A percentile compares a stretch with the other conserved stretches of the same genome.
Conservation (phyloP, 2,888 invertebrate genomes). For the Drosophila imparisetae region DNA sequence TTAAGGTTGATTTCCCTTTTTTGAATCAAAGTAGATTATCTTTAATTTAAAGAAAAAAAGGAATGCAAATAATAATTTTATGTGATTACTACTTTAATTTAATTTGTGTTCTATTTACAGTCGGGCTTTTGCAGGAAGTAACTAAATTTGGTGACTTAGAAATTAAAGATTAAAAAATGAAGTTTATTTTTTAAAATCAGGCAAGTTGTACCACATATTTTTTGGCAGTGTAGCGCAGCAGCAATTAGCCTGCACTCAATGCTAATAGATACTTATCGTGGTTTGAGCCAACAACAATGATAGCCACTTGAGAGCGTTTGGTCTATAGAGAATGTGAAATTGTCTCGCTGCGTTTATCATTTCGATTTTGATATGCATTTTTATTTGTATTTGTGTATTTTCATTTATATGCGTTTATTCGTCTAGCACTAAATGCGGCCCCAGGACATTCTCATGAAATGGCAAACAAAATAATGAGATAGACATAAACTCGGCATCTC, state of each 20-base stretch:
- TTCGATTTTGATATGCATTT: constrained; percentile 64
- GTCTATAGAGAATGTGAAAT: constrained; percentile 24
- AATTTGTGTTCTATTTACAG: too few relatives aligned
- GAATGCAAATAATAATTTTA: not conserved
- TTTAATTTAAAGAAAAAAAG: too few relatives aligned
- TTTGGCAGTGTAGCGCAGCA: not conserved
- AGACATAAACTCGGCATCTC: constrained; percentile 37
- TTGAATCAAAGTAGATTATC: too few relatives aligned
- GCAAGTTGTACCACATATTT: not conserved
- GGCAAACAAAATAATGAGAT: constrained; percentile 74
- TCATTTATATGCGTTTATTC: constrained; percentile 65
- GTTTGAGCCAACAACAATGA: constrained; percentile 37
- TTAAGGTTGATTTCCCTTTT: too few relatives aligned
- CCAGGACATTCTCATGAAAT: constrained; percentile 71
- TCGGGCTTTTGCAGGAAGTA: too few relatives aligned
- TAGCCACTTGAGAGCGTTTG: constrained; percentile 34
- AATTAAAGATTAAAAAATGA: not conserved
- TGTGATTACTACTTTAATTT: not conserved
- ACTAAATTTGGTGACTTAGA: not conserved
- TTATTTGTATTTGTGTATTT: not conserved
- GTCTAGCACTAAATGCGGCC: constrained; percentile 55
- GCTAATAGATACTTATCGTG: constrained; percentile 70
- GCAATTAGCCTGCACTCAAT: constrained; percentile 67
- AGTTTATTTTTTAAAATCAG: not conserved
- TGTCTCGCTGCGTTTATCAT: constrained; percentile 46